Evolutionary conservation across 2,113 vertebrate species (phyloP).

Genomic region (Collichthys lucidus): DNA sequence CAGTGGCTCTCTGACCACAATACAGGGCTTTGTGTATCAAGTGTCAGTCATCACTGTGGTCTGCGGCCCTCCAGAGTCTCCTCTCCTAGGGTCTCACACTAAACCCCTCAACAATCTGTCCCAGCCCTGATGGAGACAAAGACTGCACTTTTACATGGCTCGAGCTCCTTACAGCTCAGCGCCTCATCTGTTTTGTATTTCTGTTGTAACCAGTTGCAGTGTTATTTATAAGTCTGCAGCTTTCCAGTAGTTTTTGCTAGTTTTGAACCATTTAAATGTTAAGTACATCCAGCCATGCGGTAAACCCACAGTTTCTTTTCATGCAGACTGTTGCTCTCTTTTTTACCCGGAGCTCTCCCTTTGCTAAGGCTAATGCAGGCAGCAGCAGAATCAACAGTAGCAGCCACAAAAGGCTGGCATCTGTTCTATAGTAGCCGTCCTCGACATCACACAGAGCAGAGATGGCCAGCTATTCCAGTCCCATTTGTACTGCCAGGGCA

Average conservation of each 20-base stretch:
- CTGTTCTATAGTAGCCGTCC: constrained; percentile 61
- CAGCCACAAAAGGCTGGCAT: constrained; percentile 77
- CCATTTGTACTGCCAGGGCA: constrained; percentile 69
- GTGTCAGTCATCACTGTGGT: constrained; percentile 78
- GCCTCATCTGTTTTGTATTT: constrained; percentile 95
- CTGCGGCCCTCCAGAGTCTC: constrained; percentile 61
- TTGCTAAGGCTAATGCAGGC: constrained; percentile 73
- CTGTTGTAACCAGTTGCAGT: constrained; percentile 91
- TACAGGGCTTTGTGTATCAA: constrained; percentile 78
- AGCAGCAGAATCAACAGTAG: constrained; percentile 79
- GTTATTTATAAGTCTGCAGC: constrained; percentile 97
- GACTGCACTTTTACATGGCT: constrained; percentile 76
- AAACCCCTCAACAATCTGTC: constrained; percentile 67
- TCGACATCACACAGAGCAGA: constrained; percentile 60
- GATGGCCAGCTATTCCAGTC: constrained; percentile 56
- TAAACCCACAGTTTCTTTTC: constrained; percentile 88
- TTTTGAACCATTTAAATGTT: constrained; percentile 92
- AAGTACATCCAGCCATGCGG: constrained; percentile 95
- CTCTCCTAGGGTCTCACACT: constrained; percentile 62
- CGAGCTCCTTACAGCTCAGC: constrained; percentile 73
- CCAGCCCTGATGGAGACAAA: constrained; percentile 70
- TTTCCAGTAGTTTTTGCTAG: constrained; percentile 90
- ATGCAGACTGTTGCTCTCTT: constrained; percentile 85
- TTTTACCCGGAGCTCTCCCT: constrained; percentile 65
- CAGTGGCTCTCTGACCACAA: constrained; percentile 70